These are phyloP conservation scores for Sisyra terminalis DNA, from an alignment of 2,888 invertebrate genomes.

Conservation along the genomic window DNA sequence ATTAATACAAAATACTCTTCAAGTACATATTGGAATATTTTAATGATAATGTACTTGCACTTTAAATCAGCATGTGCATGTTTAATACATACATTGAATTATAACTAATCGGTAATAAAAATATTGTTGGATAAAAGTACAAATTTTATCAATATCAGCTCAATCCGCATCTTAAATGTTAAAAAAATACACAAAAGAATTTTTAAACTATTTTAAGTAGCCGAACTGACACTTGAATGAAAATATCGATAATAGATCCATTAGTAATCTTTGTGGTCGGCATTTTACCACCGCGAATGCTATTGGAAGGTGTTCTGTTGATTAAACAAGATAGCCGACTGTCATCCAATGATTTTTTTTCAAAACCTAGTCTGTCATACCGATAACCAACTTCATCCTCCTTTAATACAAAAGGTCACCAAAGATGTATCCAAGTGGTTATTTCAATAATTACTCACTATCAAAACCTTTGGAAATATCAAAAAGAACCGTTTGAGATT, in stretches of 20 bases:
- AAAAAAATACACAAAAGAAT: conserved; percentile 1
- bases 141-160: not conserved
- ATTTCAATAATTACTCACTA: no score
- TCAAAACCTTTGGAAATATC: no score
- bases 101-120: not conserved
- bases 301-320: conserved; percentile 5
- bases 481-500: no score
- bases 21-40: no score
- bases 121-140: not conserved
- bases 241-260: conserved; percentile 8
- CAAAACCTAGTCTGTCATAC: not conserved
- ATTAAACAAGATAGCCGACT: conserved; percentile 6
- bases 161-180: not conserved
- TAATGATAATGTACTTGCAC: no score
- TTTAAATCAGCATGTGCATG: no score
- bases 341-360: no score
- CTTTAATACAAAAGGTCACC: no score
- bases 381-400: not conserved
- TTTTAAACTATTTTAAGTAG: conserved; percentile 8
- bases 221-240: conserved; percentile 8
- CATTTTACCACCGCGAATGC: conserved; percentile 3
- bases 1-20: no score
- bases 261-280: conserved; percentile 8
- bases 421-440: no score
- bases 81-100: no score